Conservation (phyloP, 2,888 invertebrate genomes). For the Vannuccia rotundouncinata region DNA sequence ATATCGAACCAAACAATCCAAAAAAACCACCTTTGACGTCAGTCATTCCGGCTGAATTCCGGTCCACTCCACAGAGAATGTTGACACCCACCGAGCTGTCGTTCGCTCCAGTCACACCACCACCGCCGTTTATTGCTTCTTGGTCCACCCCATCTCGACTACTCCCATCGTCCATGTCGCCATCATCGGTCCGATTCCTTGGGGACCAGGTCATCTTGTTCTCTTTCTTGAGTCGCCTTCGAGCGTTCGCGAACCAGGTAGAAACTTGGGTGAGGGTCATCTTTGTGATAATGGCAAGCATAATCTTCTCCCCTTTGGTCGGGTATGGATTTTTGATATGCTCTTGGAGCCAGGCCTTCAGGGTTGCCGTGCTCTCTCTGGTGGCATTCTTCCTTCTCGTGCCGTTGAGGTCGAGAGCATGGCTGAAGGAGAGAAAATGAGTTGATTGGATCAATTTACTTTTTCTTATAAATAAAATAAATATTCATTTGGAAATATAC, state of each 20-base stretch:
- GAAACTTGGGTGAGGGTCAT: slow-evolving; percentile 85
- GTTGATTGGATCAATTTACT: too few relatives aligned
- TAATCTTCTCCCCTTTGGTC: slow-evolving; percentile 88
- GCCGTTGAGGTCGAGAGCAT: slow-evolving; percentile 27
- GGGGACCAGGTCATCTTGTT: slow-evolving; percentile 97
- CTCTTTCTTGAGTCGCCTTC: slow-evolving; percentile 85
- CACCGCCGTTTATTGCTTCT: neutral
- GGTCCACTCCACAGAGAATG: neutral
- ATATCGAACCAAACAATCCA: too few relatives aligned
- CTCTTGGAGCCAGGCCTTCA: slow-evolving; percentile 94
- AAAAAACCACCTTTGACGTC: slow-evolving; percentile 16
- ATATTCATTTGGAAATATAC: too few relatives aligned
- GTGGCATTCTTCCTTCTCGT: slow-evolving; percentile 87
- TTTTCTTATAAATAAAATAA: too few relatives aligned
- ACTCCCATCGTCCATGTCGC: slow-evolving; percentile 9
- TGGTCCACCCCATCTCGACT: neutral
- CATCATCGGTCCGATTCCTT: slow-evolving; percentile 57
- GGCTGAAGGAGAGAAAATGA: neutral
- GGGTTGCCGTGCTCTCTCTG: slow-evolving; percentile 86
- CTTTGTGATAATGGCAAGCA: slow-evolving; percentile 87
- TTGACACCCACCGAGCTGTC: neutral
- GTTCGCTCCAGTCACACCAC: neutral
- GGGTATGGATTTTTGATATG: slow-evolving; percentile 93
- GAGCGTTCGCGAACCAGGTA: slow-evolving; percentile 92
- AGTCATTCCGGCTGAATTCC: neutral